Base-by-base conservation (phyloP, 2,113 vertebrate species). In the Perognathus longimembris region DNA sequence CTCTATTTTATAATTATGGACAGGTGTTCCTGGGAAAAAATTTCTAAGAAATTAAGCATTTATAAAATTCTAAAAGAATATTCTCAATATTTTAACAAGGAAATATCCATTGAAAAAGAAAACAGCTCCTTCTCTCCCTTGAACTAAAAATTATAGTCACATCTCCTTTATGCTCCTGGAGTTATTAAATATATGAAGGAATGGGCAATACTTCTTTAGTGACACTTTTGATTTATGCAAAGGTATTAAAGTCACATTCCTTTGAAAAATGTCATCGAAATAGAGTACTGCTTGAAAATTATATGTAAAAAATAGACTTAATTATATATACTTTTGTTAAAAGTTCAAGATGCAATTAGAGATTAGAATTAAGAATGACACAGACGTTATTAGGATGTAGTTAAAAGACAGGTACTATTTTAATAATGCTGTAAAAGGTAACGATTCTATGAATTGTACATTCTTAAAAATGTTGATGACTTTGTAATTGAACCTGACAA, bases 221-320 rank as follows among this genome's bases (percentile, higher is more conserved):
- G 69, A 15, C 42, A 90, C 1, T 54, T 89, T 38, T 91, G 61
- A 88, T 95, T 90, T 90, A 95, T 91, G 30, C 6, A 74, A 45
- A 84, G 45, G 20, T 77, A 87, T 24, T 90, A 75, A 86, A 80
- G 45, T 89, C 40, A 91, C 85, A 30, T 66, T 71, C 24, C 38
- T 89, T 77, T 17, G n/a, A 34, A 24, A 28, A 80, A 73, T 50
- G 38, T 88, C 88, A 85, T 3, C 80, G 26, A 95, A 91, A 80
- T 67, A 64, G 7, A 83, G 6, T 84, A 5, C 32, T 50, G 2
- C 30, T 79, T 87, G 18, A 89, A 91, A 42, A 54, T 1, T 34
- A 61, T 70, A 67, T 84, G 24, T 78, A 82, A 92, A 95, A 54
- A 92, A 80, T 64, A 89, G 18, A 87, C 75, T 80, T 93, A 93